Conservation (phyloP, 2,797 vertebrate genomes). For the Malurus splendens region DNA sequence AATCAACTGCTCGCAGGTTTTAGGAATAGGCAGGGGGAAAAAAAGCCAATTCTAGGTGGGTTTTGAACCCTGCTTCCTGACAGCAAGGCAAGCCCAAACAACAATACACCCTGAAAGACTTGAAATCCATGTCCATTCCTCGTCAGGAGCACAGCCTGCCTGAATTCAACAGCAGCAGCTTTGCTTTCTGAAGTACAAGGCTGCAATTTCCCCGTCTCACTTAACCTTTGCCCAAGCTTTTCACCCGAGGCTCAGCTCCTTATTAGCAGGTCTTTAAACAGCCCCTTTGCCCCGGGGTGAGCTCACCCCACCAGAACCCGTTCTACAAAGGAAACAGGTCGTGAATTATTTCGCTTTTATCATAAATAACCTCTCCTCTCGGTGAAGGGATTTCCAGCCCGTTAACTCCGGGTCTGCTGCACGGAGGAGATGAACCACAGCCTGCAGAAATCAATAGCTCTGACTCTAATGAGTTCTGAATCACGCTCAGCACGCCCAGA, state of each 20-base stretch:
- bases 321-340: background rate
- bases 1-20: background rate
- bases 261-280: background rate
- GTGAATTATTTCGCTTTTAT: constrained; percentile 35
- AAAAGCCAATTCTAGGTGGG: background rate
- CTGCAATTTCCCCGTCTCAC: background rate
- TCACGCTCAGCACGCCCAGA: background rate
- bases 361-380: background rate
- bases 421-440: background rate
- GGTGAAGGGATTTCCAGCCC: background rate
- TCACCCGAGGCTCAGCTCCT: background rate
- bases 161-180: background rate
- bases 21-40: background rate
- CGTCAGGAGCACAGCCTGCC: background rate
- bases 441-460: constrained; percentile 30
- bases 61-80: background rate
- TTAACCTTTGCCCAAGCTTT: constrained; percentile 17
- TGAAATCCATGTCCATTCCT: background rate
- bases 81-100: background rate
- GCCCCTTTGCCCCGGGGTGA: background rate
- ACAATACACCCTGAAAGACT: background rate
- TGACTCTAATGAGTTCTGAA: constrained; percentile 34
- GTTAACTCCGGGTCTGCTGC: background rate
- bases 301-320: background rate
- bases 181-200: background rate